Evolutionary conservation across 2,888 invertebrate genomes (phyloP), one percentile per base, ranked within the genome.

Genomic region (Galerucella nymphaeae): DNA sequence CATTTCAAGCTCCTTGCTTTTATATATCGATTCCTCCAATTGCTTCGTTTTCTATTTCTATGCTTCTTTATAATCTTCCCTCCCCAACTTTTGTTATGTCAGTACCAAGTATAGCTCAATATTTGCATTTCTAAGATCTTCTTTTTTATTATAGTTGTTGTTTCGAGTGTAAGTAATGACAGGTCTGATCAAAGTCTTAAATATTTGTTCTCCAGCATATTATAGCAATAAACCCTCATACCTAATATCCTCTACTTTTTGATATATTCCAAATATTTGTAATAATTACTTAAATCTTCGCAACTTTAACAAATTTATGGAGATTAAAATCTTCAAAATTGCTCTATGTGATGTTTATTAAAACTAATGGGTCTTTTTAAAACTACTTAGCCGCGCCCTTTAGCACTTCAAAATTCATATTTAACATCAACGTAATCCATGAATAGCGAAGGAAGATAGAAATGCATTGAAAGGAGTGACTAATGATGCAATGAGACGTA

Each of bases 361-460:
- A 53, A 53, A 18, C 53, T 53, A 53, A 53, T 53, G 18, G 53
- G 59, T 59, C 59, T 59, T 59, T 55, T 62, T 62, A 62, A 62
- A 62, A 42, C 16, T 62, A 62, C 61, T 62, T 62, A 42, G 42
- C 20, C 41, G 41, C 41, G 61, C 61, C 61, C 42, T 62, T 62
- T 62, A 42, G 38, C 38, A 62, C 18, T 62, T 62, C 42, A 62
- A 62, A 62, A 62, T 62, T 62, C 42, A 62, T 42, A 62, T 62
- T 62, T 42, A n/a, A 11, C 42, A 38, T 62, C 61, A 62, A 42
- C 61, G 5, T 62, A 62, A 62, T 62, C 61, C 61, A 13, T 42
- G 42, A 42, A 38, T 18, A 62, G 14, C 61, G 42, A 18, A 62
- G 6, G n/a, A 41, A 16, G 16, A 23, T 42, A 62, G 16, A 62